Conservation (phyloP, 1,140 invertebrate genomes). For the Berghia stephanieae region DNA sequence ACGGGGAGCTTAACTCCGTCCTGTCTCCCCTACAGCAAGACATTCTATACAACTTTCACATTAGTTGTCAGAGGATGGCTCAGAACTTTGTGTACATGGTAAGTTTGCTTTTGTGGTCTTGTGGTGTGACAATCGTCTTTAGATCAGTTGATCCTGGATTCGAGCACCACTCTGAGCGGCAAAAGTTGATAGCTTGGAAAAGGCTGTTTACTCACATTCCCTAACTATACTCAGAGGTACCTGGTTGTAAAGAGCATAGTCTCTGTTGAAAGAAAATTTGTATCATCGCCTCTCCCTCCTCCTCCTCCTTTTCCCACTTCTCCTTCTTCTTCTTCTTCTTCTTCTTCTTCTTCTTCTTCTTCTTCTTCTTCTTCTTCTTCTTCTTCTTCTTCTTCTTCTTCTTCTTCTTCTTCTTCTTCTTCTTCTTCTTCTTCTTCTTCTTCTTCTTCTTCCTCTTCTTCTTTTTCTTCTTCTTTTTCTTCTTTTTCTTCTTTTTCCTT, state of each 20-base stretch:
- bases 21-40: conserved; percentile 47
- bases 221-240: neutral
- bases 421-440: neutral
- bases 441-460: neutral
- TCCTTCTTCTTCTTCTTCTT: conserved; percentile 22
- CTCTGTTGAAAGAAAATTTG: neutral
- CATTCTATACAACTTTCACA: conserved; percentile 62
- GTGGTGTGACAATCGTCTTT: neutral
- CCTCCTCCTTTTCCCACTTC: conserved; percentile 18
- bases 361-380: conserved; percentile 1
- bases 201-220: neutral
- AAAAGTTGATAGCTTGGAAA: neutral
- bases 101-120: neutral
- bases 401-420: neutral
- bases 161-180: too few relatives aligned
- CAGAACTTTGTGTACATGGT: neutral
- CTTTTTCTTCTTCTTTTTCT: neutral
- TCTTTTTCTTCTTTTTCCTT: neutral
- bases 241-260: neutral
- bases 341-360: neutral
- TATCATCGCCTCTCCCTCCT: neutral
- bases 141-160: too few relatives aligned
- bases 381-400: neutral
- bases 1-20: conserved; percentile 38
- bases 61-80: neutral